phyloP scores from a whole-genome alignment of 2,113 vertebrate species.

The Desmodus rotundus region DNA sequence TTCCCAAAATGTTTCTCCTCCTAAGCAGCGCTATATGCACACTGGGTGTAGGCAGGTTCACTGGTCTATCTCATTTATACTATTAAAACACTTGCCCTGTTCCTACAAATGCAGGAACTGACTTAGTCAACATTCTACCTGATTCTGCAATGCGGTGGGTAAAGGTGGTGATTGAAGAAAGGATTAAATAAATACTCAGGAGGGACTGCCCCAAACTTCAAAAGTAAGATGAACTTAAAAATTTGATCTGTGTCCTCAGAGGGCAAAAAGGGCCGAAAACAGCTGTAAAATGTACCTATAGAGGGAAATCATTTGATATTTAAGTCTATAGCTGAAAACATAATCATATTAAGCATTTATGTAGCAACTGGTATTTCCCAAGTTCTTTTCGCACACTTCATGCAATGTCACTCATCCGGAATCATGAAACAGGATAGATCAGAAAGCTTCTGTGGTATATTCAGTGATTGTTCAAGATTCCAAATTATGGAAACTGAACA shows the following conservation, averaged over 20 bases:
- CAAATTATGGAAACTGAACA: not conserved
- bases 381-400: not conserved
- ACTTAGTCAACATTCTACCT: not conserved
- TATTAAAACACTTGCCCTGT: not conserved
- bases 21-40: not conserved
- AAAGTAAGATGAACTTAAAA: not conserved
- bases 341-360: not conserved
- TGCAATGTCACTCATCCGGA: not conserved
- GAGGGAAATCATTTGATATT: not conserved
- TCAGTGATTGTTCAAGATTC: not conserved
- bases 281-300: not conserved
- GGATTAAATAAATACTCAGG: not conserved
- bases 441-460: not conserved
- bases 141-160: not conserved
- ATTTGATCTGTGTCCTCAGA: not conserved
- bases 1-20: not conserved
- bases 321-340: not conserved
- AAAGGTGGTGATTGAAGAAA: not conserved
- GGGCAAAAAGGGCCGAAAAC: not conserved
- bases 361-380: not conserved
- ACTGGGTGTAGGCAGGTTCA: not conserved
- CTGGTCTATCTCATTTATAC: not conserved
- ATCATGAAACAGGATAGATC: not conserved
- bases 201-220: not conserved
- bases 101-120: not conserved